These are phyloP conservation scores for Molossus alvarezi DNA, from an alignment of 2,797 vertebrate genomes.

Conservation along the genomic window DNA sequence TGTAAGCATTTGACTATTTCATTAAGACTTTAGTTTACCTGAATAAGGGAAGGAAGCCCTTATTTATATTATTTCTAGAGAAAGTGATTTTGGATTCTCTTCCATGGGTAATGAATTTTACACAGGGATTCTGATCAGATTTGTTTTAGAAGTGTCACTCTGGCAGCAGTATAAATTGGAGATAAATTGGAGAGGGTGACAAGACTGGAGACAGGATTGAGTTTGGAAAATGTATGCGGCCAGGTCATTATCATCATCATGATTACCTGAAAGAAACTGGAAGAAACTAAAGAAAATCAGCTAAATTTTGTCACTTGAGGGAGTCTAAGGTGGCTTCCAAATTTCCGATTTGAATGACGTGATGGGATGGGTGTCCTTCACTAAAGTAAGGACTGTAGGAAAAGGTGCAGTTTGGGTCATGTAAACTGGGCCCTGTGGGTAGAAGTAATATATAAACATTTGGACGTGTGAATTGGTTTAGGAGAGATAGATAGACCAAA, in stretches of 20 bases:
- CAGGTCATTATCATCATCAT: not conserved
- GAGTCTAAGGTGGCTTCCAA: not conserved
- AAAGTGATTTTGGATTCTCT: not conserved
- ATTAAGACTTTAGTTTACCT: constrained; percentile 1
- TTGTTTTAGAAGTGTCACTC: constrained; percentile 37
- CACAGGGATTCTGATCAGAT: not conserved
- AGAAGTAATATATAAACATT: not conserved
- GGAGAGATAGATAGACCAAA: not conserved
- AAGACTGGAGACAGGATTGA: not conserved
- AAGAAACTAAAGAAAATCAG: not conserved
- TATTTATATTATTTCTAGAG: not conserved
- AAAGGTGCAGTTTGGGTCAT: not conserved
- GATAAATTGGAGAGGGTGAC: not conserved
- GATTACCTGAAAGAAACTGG: not conserved
- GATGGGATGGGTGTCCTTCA: not conserved
- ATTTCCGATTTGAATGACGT: not conserved
- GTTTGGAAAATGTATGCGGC: not conserved
- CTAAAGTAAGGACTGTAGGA: not conserved
- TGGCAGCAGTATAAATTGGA: not conserved
- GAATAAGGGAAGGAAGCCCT: not conserved
- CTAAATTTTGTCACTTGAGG: not conserved
- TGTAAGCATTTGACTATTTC: constrained; percentile 18
- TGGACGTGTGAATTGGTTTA: not conserved
- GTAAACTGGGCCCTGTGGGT: not conserved
- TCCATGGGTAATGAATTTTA: not conserved